Evolutionary conservation across 23 tunicate genomes (phyloP).

Genomic region (Styela plicata): DNA sequence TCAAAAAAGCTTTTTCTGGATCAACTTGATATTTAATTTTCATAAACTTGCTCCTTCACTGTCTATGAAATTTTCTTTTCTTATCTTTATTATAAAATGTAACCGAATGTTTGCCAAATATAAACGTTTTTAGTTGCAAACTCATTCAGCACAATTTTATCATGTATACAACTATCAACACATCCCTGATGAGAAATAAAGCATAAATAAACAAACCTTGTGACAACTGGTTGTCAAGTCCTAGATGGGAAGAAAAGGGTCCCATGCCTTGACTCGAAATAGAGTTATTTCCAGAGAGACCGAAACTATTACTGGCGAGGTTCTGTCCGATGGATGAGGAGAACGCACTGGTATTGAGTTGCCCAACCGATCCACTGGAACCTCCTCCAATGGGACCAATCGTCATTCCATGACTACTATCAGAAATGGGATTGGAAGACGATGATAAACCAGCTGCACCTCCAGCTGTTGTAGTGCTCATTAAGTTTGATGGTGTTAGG

Average conservation of each 20-base stretch:
- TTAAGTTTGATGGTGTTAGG: slow-evolving; percentile 41
- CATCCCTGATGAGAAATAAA: too few relatives aligned
- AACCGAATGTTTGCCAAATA: too few relatives aligned
- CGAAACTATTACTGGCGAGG: slow-evolving; percentile 45
- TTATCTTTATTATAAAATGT: too few relatives aligned
- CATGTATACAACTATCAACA: too few relatives aligned
- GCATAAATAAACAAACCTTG: slow-evolving; percentile 40
- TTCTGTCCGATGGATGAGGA: slow-evolving; percentile 20
- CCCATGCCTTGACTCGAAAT: slow-evolving; percentile 19
- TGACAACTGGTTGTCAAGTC: slow-evolving; percentile 38
- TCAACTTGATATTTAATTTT: too few relatives aligned
- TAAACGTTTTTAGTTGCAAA: too few relatives aligned
- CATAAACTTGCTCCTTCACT: too few relatives aligned
- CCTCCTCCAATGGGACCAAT: slow-evolving; percentile 36
- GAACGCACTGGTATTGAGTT: slow-evolving; percentile 20
- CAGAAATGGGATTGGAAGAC: slow-evolving; percentile 31
- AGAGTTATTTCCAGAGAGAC: slow-evolving; percentile 35
- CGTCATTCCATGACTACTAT: background rate
- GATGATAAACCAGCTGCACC: slow-evolving; percentile 28
- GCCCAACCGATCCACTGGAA: slow-evolving; percentile 49
- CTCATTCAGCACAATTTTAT: too few relatives aligned
- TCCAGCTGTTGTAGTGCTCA: slow-evolving; percentile 51
- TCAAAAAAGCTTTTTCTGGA: too few relatives aligned
- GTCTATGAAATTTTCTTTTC: too few relatives aligned
- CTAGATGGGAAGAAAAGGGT: slow-evolving; percentile 55